phyloP scores from a whole-genome alignment of 2,888 invertebrate species.

The Girardia tigrina region DNA sequence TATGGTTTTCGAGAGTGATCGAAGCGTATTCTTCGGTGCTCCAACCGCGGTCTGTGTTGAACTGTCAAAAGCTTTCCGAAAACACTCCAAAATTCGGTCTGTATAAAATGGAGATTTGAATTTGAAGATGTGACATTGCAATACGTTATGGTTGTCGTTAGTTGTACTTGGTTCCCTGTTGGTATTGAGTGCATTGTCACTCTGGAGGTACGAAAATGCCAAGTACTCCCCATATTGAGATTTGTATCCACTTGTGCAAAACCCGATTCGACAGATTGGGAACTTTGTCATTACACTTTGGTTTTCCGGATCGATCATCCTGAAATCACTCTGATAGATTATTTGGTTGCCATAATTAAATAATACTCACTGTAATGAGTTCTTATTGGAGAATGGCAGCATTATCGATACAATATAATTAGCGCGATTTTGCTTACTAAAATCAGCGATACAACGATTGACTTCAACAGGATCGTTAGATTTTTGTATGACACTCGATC shows the following conservation, averaged over 20 bases:
- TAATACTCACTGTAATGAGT: not conserved
- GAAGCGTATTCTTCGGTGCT: not conserved
- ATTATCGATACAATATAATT: not conserved
- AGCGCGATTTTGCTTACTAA: constrained; percentile 5
- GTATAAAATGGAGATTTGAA: not conserved
- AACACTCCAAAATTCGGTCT: not conserved
- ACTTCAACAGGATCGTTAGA: constrained; percentile 32
- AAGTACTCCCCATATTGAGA: not conserved
- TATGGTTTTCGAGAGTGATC: not conserved
- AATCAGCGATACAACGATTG: constrained; percentile 20
- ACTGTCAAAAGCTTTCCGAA: constrained; percentile 6
- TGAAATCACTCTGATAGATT: not conserved
- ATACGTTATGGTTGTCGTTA: not conserved
- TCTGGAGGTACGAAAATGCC: not conserved
- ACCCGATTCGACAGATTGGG: not conserved
- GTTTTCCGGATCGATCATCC: not conserved
- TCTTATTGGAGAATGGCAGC: not conserved
- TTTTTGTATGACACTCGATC: constrained; percentile 21
- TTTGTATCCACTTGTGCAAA: not conserved
- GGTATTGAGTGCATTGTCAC: not conserved
- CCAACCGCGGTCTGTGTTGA: not conserved
- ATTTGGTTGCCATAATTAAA: not conserved
- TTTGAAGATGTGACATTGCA: constrained; percentile 13
- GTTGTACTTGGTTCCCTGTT: not conserved
- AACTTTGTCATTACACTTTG: not conserved